A percentile compares a stretch with the other conserved stretches of the same genome.
These are phyloP conservation scores for Griposia aprilina DNA, from an alignment of 2,888 invertebrate species.

Conservation along the genomic window DNA sequence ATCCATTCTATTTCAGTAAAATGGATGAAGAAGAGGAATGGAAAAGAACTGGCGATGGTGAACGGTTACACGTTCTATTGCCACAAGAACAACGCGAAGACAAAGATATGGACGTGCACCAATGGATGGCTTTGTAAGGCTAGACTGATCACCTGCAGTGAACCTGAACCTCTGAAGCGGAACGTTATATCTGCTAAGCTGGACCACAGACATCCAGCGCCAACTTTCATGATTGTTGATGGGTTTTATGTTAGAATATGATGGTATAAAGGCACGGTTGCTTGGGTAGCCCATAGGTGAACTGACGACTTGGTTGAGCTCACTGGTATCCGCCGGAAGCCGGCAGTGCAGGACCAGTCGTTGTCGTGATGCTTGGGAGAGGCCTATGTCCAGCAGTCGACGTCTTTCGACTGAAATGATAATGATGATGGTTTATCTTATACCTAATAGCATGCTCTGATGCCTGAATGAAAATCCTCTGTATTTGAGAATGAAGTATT, in stretches of 20 bases:
- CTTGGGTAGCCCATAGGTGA: neutral
- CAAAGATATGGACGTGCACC: slow-evolving; percentile 72
- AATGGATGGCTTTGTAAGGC: slow-evolving; percentile 71
- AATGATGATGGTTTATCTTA: neutral
- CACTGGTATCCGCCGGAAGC: neutral
- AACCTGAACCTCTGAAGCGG: slow-evolving; percentile 36
- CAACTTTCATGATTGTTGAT: slow-evolving; percentile 63
- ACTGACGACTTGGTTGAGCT: neutral
- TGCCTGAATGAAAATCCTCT: neutral
- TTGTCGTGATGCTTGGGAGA: neutral
- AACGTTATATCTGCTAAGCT: slow-evolving; percentile 73
- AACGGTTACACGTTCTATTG: slow-evolving; percentile 72
- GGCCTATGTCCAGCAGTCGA: neutral
- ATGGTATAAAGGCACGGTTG: neutral
- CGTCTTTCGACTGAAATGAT: neutral
- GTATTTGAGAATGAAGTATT: neutral
- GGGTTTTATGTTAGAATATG: slow-evolving; percentile 68
- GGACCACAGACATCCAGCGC: slow-evolving; percentile 84
- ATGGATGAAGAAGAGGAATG: slow-evolving; percentile 63
- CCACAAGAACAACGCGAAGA: slow-evolving; percentile 59
- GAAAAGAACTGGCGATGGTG: slow-evolving; percentile 68
- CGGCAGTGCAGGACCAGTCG: neutral
- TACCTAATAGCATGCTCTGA: too few relatives aligned
- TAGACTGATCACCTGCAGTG: slow-evolving; percentile 61
- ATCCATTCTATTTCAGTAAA: slow-evolving; percentile 49